Conservation (phyloP, 2,888 invertebrate species). For the Gandaritis pyraliata region DNA sequence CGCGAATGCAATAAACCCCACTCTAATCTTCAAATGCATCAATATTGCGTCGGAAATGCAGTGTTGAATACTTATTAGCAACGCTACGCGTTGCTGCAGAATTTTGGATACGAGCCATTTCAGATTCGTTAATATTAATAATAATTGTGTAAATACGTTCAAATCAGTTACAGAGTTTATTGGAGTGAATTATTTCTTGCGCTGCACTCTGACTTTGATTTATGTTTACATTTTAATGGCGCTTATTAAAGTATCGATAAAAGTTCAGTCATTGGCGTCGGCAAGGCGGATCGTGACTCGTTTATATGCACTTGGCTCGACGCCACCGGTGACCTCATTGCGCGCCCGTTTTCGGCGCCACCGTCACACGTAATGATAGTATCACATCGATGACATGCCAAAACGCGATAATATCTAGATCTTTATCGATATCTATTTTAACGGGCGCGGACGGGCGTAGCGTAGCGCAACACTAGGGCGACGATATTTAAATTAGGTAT, state of each 20-base stretch:
- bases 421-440: constrained; percentile 63
- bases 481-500: constrained; percentile 37
- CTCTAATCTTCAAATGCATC: constrained; percentile 53
- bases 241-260: constrained; percentile 54
- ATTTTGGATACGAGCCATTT: constrained; percentile 59
- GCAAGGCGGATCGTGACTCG: constrained; percentile 55
- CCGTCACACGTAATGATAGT: constrained; percentile 64
- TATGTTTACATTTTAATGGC: constrained; percentile 43
- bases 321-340: constrained; percentile 79
- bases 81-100: constrained; percentile 41
- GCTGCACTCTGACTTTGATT: constrained; percentile 42
- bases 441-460: constrained; percentile 31
- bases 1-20: constrained; percentile 56
- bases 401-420: constrained; percentile 57
- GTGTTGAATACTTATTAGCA: constrained; percentile 50
- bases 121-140: constrained; percentile 50
- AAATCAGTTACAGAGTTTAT: constrained; percentile 42
- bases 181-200: constrained; percentile 39
- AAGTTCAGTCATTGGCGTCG: constrained; percentile 56
- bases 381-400: constrained; percentile 76
- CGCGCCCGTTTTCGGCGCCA: constrained; percentile 77
- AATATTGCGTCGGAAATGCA: constrained; percentile 49
- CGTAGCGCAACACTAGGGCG: constrained; percentile 51
- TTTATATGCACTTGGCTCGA: constrained; percentile 75
- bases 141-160: constrained; percentile 49